Base-by-base conservation (phyloP, 2,113 vertebrate species). In the Theristicus caerulescens region DNA sequence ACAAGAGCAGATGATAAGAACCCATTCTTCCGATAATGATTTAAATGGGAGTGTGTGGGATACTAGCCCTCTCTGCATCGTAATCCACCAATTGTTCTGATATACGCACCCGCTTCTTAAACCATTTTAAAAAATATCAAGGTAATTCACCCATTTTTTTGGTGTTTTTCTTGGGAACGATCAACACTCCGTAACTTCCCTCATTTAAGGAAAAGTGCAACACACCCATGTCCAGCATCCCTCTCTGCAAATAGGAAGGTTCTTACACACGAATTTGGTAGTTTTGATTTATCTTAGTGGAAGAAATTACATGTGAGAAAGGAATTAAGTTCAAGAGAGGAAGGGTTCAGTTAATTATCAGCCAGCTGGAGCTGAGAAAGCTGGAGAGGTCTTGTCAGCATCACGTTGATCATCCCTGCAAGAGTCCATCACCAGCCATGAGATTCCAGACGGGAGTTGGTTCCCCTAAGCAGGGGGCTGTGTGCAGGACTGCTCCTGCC, bases 361-460 rank as follows among this genome's bases (percentile, higher is more conserved):
- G 29, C 24, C 42, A 10, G 19, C 31, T 21, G 71, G 54, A 25
- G 36, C 7, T n/a, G 32, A 38, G 36, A 32, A 32, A 69, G 36
- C 42, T 40, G 51, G 46, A 25, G 25, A 70, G 14, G 19, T 27
- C 19, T 38, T 16, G 24, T 21, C 40, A 10, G 19, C 40, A 24
- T 19, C 64, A 11, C 0, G 1, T 1, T 13, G 21, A 20, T 16
- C 24, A 8, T 26, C 57, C 36, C 82, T 1, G 5, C 22, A 11
- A 12, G 7, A 57, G 31, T 2, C 11, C 1, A 0, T 11, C 34
- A 3, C 11, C 1, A 0, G 24, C 32, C 52, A 54, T 9, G 46
- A 25, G 17, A 15, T 38, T 6, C 27, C 2, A 1, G 26, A 2
- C 0, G 0, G 61, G 40, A 59, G 47, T 40, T 44, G 51, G 12